Conservation (phyloP, 2,888 invertebrate genomes). For the Drosophila multiciliata region DNA sequence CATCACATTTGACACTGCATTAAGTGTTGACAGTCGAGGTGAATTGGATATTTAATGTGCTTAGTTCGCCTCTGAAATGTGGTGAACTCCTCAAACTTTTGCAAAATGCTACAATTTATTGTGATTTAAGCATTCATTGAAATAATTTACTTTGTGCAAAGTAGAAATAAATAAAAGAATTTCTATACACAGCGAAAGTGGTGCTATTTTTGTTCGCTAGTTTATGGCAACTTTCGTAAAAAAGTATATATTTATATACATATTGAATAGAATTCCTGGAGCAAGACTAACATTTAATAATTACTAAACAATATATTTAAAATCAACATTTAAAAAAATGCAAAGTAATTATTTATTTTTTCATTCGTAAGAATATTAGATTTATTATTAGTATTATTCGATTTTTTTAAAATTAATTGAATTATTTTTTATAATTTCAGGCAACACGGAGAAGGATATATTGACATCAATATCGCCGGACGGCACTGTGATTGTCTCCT, state of each 20-base stretch:
- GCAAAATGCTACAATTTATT: background rate
- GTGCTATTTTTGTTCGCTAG: no score
- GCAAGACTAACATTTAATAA: background rate
- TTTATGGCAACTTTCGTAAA: no score
- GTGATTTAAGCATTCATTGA: background rate
- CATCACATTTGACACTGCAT: background rate
- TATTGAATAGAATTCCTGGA: background rate
- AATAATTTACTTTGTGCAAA: background rate
- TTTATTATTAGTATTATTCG: no score
- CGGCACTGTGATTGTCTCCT: slow-evolving; percentile 92
- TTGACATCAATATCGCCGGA: slow-evolving; percentile 92
- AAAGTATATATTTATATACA: background rate
- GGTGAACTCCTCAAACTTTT: background rate
- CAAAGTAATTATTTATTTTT: background rate
- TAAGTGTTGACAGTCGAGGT: background rate
- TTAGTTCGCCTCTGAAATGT: background rate
- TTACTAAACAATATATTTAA: background rate
- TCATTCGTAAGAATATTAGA: background rate
- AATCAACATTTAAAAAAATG: background rate
- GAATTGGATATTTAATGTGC: background rate
- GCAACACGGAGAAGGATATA: slow-evolving; percentile 91
- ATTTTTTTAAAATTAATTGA: background rate
- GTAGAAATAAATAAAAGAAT: background rate
- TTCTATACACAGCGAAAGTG: background rate
- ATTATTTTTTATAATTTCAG: slow-evolving; percentile 76